These are phyloP conservation scores for Hemicentrotus pulcherrimus DNA, from an alignment of 35 echinoderm and acorn worm species.

Conservation along the genomic window DNA sequence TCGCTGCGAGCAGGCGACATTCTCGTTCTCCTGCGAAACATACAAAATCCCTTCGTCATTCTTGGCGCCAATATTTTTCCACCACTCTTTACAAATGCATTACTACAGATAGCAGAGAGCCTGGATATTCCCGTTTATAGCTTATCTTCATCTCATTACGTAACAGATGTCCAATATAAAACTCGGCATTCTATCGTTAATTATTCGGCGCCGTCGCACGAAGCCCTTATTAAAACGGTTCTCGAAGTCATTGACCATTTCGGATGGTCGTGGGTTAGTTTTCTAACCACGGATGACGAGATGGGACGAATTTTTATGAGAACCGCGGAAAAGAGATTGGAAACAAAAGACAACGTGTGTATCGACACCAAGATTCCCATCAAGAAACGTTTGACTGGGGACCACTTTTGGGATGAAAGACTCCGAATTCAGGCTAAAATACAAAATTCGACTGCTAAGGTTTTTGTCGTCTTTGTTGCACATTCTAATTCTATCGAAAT, in stretches of 20 bases:
- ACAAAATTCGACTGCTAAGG: background rate
- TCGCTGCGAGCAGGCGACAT: background rate
- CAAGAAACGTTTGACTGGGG: background rate
- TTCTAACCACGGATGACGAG: background rate
- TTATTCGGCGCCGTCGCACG: background rate
- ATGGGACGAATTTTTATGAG: background rate
- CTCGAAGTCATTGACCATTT: conserved; percentile 22
- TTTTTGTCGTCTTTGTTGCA: background rate
- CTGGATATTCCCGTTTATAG: background rate
- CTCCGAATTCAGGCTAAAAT: background rate
- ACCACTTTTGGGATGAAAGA: background rate
- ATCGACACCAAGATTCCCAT: background rate
- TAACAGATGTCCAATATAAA: background rate
- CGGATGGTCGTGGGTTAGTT: conserved; percentile 27
- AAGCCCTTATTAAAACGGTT: background rate
- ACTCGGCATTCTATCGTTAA: background rate
- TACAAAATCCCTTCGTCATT: background rate
- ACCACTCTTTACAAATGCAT: background rate
- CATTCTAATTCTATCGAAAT: background rate
- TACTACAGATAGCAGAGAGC: background rate
- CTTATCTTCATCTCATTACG: background rate
- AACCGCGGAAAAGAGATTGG: background rate
- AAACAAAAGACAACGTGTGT: background rate
- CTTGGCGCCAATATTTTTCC: background rate
- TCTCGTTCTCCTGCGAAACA: background rate